Evolutionary conservation across 2,113 vertebrate species (phyloP), one percentile per base, ranked within the genome.

Genomic region (Beaufortia kweichowensis): DNA sequence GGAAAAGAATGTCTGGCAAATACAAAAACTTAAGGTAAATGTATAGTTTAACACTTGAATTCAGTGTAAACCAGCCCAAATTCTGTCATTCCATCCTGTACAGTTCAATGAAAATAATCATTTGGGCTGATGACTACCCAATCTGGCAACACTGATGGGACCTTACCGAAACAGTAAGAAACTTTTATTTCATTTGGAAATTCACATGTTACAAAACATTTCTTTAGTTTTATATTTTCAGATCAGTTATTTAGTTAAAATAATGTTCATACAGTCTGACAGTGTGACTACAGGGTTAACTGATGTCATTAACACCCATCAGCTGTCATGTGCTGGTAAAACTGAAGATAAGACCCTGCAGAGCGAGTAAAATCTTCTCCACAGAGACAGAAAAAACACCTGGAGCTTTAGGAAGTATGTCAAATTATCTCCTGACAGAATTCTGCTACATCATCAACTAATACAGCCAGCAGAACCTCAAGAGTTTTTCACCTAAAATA

Each of bases 301-400:
- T 71, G 79, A 77, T 61, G 55, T 31, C 41, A 35, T 66, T 73
- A 68, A 31, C 15, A 62, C 17, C 14, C 6, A 43, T 74, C 55
- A 75, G 63, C 48, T 75, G 62, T 60, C 69, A 69, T 5, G 10
- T 65, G 48, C 24, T 31, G 65, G 23, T 50, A 3, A 57, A 69
- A n/a, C 46, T 50, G 9, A 63, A 69, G 77, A 79, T 73, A 60
- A 79, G 53, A 55, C 31, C 69, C 29, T 8, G 28, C 21, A 43
- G 33, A 26, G 23, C 23, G 35, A 48, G 19, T 46, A 43, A 50
- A 65, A 59, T 55, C 0, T 9, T 17, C 43, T 19, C 26, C 19
- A 56, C 31, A 59, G 75, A 59, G 75, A 46, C 53, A 61, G 15
- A 12, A 60, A 41, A 63, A 50, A 50, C 28, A 46, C 46, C 66